Evolutionary conservation across 2,888 invertebrate species (phyloP).

Genomic region (Macrosoma leucophasiata): DNA sequence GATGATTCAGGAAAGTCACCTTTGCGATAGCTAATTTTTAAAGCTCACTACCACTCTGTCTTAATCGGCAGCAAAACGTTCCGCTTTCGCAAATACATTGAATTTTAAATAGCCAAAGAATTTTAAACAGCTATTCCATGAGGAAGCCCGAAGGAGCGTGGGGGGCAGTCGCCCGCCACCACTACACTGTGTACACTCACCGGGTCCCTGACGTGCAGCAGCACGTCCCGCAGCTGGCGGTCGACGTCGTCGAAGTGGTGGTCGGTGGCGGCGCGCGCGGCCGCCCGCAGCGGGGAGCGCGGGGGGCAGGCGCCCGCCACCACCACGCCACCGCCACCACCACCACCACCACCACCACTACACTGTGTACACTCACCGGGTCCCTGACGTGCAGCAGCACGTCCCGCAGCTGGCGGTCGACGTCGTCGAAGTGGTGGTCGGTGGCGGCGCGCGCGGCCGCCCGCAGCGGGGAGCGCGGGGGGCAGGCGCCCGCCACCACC

Average conservation of each 20-base stretch:
- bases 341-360: background rate
- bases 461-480: constrained; percentile 79
- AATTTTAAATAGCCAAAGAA: too few species aligned
- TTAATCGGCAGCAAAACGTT: too few species aligned
- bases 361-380: constrained; percentile 55
- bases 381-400: constrained; percentile 76
- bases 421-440: constrained; percentile 94
- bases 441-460: constrained; percentile 67
- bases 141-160: background rate
- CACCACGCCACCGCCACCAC: constrained; percentile 91
- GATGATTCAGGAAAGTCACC: too few species aligned
- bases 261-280: constrained; percentile 79
- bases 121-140: too few species aligned
- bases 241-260: constrained; percentile 95
- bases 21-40: too few species aligned
- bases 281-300: constrained; percentile 80
- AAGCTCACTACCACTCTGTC: too few species aligned
- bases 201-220: background rate
- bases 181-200: background rate
- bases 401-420: constrained; percentile 89
- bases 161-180: background rate
- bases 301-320: constrained; percentile 54
- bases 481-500: constrained; percentile 70
- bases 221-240: constrained; percentile 83
- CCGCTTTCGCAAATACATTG: too few species aligned